Evolutionary conservation across 2,888 invertebrate species (phyloP), one percentile per base, ranked within the genome.

Genomic region (Hirtodrosophila confusa): DNA sequence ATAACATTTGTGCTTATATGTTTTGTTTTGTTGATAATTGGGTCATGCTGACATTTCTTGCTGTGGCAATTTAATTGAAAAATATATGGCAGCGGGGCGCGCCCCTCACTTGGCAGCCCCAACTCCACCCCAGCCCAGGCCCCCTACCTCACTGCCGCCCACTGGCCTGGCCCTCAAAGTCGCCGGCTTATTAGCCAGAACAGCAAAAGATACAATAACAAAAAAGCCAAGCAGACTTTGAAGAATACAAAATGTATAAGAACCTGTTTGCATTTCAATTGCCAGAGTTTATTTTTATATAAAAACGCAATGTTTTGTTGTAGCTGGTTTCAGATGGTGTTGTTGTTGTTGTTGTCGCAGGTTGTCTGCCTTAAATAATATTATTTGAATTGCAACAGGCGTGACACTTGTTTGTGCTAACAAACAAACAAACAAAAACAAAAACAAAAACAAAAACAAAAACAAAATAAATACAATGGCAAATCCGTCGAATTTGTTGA

Each of bases 351-450:
- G 37, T 39, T 55, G 45, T 12, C 49, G 44, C 73, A 41, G 54
- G 53, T 56, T 58, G 77, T 55, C 75, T 51, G 86, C 57, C 60
- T 75, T 84, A 86, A 86, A 73, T 69, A 66, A 83, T 74, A 74
- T 66, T 60, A 71, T 84, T 86, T 80, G 71, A 74, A 74, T 77
- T 86, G 78, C 77, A 80, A 63, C 84, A 51, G 73, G 66, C 78
- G 63, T 58, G 77, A 70, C 85, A 80, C 78, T 79, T 79, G 78
- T 79, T 79, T 76, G 80, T 50, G 73, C 80, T 60, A 83, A 78
- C 79, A 75, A 56, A 60, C 73, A 54, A 60, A 47, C 58, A 70
- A 61, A 61, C 44, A 17, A 17, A 17, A 56, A 60, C 73, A 54
- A 60, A 1, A 17, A 47, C 58, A 70, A 61, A 61, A 41, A n/a